Evolutionary conservation across 2,888 invertebrate genomes (phyloP), one percentile per base, ranked within the genome.

Genomic region (Archips crataeganus): DNA sequence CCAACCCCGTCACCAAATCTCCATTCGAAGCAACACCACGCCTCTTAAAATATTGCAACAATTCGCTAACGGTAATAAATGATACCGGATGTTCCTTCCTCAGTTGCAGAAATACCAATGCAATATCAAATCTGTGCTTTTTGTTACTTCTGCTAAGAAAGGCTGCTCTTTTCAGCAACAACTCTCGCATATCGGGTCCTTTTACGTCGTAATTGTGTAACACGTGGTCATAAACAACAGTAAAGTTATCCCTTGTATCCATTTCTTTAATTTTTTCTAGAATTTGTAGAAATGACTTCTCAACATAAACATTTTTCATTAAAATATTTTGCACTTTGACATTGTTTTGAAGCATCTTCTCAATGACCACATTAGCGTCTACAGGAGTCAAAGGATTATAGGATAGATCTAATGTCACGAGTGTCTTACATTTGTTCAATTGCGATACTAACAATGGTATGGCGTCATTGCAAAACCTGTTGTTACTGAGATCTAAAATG

Each of bases 331-430:
- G 70, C 42, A 88, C 9, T 77, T 85, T 86, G 2, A 86, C 84
- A 51, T 75, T 70, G 0, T 79, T 79, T 59, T 59, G 76, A 54
- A 83, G 74, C 84, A 87, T 83, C 57, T 79, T 82, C 15, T 79
- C 64, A n/a, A 88, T 74, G 0, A 81, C 77, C 3, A 49, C 51
- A 6, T 76, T 70, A 3, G 87, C 86, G 39, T 86, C 86, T 0
- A 54, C 54, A 2, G 83, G 76, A 45, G 78, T 74, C 73, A 89
- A 61, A 11, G 87, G 87, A 69, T 89, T 88, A 49, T 51, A 82
- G 0, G 88, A 88, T n/a, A 89, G 75, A 76, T 87, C 80, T 4
- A 89, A 78, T 13, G 81, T 82, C 8, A 36, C 39, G 10, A 88
- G 74, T 54, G 81, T 84, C 51, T 81, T 82, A 36, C 85, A 84